These are phyloP conservation scores for Scolopax mira DNA, from an alignment of 2,113 vertebrate species.

Conservation along the genomic window DNA sequence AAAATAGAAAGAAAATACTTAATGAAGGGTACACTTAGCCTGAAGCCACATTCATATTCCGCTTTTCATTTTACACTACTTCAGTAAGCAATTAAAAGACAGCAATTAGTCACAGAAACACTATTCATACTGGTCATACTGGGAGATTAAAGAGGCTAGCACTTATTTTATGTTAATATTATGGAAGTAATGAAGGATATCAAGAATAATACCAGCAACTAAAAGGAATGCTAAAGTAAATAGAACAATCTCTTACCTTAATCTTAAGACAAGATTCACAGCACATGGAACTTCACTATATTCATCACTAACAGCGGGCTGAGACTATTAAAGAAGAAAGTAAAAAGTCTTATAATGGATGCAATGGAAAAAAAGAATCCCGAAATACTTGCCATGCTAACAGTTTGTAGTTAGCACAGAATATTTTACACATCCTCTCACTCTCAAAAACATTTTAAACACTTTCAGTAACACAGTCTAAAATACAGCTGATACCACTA, in stretches of 20 bases:
- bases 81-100: slow-evolving; percentile 62
- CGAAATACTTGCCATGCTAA: background rate
- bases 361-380: background rate
- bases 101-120: slow-evolving; percentile 64
- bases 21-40: slow-evolving; percentile 71
- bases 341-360: background rate
- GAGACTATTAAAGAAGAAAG: slow-evolving; percentile 75
- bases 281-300: slow-evolving; percentile 80
- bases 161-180: slow-evolving; percentile 62
- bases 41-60: slow-evolving; percentile 58
- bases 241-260: slow-evolving; percentile 83
- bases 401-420: background rate
- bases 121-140: slow-evolving; percentile 49
- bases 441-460: background rate
- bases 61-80: slow-evolving; percentile 46
- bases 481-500: background rate
- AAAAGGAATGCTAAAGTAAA: slow-evolving; percentile 30
- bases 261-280: slow-evolving; percentile 94
- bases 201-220: background rate
- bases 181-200: slow-evolving; percentile 55
- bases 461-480: background rate
- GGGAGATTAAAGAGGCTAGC: slow-evolving; percentile 52
- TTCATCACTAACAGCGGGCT: slow-evolving; percentile 77
- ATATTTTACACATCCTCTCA: slow-evolving; percentile 7
- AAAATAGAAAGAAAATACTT: slow-evolving; percentile 52